Evolutionary conservation across 2,888 invertebrate species (phyloP).

Genomic region (Epirrhoe alternata): DNA sequence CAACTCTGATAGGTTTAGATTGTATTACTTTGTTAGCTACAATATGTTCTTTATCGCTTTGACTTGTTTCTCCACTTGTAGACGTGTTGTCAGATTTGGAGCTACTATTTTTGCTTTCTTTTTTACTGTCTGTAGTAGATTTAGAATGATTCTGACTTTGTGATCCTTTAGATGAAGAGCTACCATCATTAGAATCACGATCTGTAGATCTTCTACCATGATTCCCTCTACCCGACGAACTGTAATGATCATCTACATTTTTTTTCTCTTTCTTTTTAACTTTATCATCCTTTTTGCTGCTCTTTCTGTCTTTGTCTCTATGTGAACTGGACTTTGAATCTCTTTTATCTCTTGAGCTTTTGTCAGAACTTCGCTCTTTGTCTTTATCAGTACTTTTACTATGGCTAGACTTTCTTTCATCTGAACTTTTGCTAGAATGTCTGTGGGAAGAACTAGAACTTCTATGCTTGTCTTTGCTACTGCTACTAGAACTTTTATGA

Average conservation of each 20-base stretch:
- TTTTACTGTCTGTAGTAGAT: conserved; percentile 66
- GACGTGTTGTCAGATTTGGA: conserved; percentile 78
- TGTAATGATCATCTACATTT: conserved; percentile 89
- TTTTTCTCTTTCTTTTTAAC: conserved; percentile 81
- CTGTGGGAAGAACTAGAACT: conserved; percentile 68
- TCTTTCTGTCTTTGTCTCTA: conserved; percentile 75
- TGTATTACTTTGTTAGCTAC: conserved; percentile 54
- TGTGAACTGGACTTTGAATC: conserved; percentile 70
- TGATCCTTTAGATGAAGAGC: conserved; percentile 79
- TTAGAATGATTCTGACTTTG: conserved; percentile 68
- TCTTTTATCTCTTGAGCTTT: conserved; percentile 64
- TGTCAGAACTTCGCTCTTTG: conserved; percentile 61
- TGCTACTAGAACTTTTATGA: conserved; percentile 66
- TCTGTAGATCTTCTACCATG: conserved; percentile 90
- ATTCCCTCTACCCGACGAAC: conserved; percentile 86
- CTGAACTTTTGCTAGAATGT: conserved; percentile 68
- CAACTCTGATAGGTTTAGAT: conserved; percentile 68
- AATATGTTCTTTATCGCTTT: conserved; percentile 77
- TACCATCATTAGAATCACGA: conserved; percentile 92
- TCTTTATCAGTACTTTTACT: conserved; percentile 53
- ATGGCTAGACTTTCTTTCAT: conserved; percentile 62
- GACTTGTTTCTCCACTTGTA: conserved; percentile 77
- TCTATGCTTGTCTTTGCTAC: conserved; percentile 60
- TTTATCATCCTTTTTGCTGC: conserved; percentile 74
- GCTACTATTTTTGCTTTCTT: conserved; percentile 71